Evolutionary conservation across 1,140 invertebrate species (phyloP).

Genomic region (Paracyclopina nana): DNA sequence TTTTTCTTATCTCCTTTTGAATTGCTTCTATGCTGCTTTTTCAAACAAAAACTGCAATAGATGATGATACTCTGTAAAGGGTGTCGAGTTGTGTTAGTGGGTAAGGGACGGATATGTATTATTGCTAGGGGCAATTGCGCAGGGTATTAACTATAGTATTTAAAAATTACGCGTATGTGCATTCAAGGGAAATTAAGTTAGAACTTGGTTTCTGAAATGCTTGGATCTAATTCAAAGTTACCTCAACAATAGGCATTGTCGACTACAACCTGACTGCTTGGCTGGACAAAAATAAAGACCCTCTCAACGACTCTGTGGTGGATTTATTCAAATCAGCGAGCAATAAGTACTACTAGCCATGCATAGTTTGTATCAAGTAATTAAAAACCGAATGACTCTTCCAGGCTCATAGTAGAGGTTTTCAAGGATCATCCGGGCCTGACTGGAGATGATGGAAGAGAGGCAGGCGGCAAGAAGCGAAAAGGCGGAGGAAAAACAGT

Average conservation of each 20-base stretch:
- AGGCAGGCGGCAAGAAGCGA: slow-evolving; percentile 18
- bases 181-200: too few relatives aligned
- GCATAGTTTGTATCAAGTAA: background rate
- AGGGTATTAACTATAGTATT: too few relatives aligned
- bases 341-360: slow-evolving; percentile 37
- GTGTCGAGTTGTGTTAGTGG: too few relatives aligned
- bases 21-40: too few relatives aligned
- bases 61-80: too few relatives aligned
- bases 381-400: background rate
- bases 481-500: slow-evolving; percentile 23
- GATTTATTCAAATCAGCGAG: slow-evolving; percentile 84
- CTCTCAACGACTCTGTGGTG: slow-evolving; percentile 93
- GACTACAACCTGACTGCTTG: slow-evolving; percentile 93
- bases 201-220: too few relatives aligned
- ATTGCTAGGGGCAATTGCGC: too few relatives aligned
- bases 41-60: too few relatives aligned
- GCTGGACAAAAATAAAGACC: slow-evolving; percentile 99
- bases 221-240: background rate
- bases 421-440: slow-evolving; percentile 85
- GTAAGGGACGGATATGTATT: too few relatives aligned
- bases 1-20: too few relatives aligned
- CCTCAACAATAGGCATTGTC: slow-evolving; percentile 31
- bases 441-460: slow-evolving; percentile 39
- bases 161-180: too few relatives aligned
- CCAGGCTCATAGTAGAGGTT: slow-evolving; percentile 53